Evolutionary conservation across 2,797 vertebrate species (phyloP).

Genomic region (Amblyopsis hoosieri): DNA sequence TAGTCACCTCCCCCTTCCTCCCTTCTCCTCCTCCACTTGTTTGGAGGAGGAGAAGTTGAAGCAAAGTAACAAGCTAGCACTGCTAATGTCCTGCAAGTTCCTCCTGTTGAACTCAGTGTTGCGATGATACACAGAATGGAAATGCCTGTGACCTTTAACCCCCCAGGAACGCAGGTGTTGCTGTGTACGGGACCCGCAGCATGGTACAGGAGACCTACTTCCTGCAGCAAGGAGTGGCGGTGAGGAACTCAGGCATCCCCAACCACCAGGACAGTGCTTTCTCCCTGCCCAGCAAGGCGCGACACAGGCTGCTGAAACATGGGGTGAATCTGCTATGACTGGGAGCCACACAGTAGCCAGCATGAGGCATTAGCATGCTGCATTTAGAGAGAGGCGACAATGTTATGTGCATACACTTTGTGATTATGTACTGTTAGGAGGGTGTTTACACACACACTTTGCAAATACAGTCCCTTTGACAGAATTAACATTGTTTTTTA

Average conservation of each 20-base stretch:
- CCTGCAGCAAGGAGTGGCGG: constrained; percentile 79
- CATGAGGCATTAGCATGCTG: too few species aligned
- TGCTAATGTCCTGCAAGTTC: not conserved
- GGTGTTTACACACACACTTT: not conserved
- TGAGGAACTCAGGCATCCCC: constrained; percentile 89
- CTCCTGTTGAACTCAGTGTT: too few species aligned
- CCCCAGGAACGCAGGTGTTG: constrained; percentile 82
- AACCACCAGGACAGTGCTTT: constrained; percentile 89
- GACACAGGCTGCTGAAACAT: constrained; percentile 90
- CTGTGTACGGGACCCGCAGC: constrained; percentile 85
- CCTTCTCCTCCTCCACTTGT: not conserved
- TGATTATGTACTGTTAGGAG: not conserved
- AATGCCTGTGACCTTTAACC: constrained; percentile 20
- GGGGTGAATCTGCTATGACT: constrained; percentile 90
- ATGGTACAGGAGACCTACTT: constrained; percentile 91
- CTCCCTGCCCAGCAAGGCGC: constrained; percentile 85
- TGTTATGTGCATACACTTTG: not conserved
- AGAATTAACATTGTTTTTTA: too few species aligned
- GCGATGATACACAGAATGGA: not conserved
- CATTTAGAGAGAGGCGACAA: not conserved
- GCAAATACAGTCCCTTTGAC: too few species aligned
- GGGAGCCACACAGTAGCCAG: not conserved
- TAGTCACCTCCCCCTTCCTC: not conserved
- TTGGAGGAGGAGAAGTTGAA: too few species aligned
- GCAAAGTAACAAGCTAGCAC: not conserved